Evolutionary conservation across 2,888 invertebrate genomes (phyloP).

Genomic region (Nephrotoma flavescens): DNA sequence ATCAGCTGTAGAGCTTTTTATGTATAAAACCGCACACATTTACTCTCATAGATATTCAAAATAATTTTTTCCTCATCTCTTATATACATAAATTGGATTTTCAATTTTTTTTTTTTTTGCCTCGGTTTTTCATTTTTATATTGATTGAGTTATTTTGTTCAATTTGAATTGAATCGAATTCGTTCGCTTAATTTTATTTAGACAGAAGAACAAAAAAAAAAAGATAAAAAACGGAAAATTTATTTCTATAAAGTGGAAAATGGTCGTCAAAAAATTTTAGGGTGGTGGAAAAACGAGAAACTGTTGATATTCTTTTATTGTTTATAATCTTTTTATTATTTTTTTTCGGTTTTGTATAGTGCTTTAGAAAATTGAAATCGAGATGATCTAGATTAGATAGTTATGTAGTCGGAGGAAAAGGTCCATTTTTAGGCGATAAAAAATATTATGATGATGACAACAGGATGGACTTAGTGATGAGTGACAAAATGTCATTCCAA

Average conservation of each 20-base stretch:
- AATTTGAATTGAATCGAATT: not conserved
- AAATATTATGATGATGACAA: not conserved
- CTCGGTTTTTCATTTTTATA: not conserved
- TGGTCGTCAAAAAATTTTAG: not conserved
- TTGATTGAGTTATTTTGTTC: not conserved
- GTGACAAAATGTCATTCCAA: too few species aligned
- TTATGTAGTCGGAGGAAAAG: not conserved
- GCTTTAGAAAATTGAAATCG: not conserved
- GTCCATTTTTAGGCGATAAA: not conserved
- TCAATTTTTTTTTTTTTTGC: not conserved
- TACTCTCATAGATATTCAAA: not conserved
- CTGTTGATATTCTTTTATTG: not conserved
- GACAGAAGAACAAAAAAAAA: not conserved
- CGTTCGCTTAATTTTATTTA: not conserved
- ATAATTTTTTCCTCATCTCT: not conserved
- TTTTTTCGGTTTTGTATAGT: not conserved
- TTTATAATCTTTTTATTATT: not conserved
- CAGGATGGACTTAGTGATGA: too few species aligned
- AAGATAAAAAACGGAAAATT: not conserved
- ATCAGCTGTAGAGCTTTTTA: not conserved
- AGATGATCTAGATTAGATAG: not conserved
- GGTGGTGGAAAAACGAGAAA: not conserved
- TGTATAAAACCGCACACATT: not conserved
- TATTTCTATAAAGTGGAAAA: not conserved
- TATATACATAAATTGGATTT: not conserved